Evolutionary conservation across 2,797 vertebrate species (phyloP), one percentile per base, ranked within the genome.

Genomic region (Vipera latastei): DNA sequence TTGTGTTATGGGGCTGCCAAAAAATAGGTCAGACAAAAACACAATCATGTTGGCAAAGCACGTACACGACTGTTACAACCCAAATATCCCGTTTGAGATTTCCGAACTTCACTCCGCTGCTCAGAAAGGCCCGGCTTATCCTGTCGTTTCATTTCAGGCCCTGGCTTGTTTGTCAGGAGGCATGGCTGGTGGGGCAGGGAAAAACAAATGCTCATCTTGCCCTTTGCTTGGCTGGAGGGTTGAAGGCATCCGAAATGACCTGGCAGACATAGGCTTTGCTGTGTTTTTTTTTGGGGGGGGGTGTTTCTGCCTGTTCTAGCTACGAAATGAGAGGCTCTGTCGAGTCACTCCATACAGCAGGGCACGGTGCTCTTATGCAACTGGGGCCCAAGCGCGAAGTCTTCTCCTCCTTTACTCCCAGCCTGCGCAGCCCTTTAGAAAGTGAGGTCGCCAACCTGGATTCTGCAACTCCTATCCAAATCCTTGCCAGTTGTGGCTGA

Each of bases 401-500:
- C 78, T 91, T 95, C 88, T 48, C 57, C 86, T n/a, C 13, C 1
- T 32, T 44, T 51, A 44, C 28, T 25, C 90, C 83, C 90, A 55
- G 73, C 51, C 38, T 32, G 0, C 0, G 89, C 86, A 83, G 89
- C 95, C 93, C 78, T 96, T 93, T 92, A 95, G 91, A 5, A 3
- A 95, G 93, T 91, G 94, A 97, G 86, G 95, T 95, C 73, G 83
- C 97, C 97, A 97, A 96, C 95, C 96, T 96, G 96, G 96, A 96
- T 96, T 95, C 96, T 96, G 94, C 96, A 95, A 94, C 92, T 60
- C 96, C 96, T 95, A 93, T 95, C 92, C 95, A 95, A 95, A 97
- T 96, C 95, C 94, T 93, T 94, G 97, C 97, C 96, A 96, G 94
- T 93, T 97, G 97, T 93, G 97, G 97, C 94, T 94, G 90, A 93